Evolutionary conservation across 64 coral and sea anemone genomes (phyloP).

Genomic region (Montipora efflorescens): DNA sequence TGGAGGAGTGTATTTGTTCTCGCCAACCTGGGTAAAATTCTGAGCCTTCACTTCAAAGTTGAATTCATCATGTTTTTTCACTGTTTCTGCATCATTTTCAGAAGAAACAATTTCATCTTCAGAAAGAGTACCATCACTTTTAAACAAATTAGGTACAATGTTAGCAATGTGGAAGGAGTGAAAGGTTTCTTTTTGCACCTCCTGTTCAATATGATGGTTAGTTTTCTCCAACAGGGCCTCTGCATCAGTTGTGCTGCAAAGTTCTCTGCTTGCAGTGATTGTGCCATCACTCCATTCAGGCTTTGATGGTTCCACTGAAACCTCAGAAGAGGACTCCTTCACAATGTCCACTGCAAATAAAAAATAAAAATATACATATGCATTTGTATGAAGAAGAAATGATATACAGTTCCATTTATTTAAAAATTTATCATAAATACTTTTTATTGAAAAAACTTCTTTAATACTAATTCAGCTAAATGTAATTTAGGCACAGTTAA

Average conservation of each 20-base stretch:
- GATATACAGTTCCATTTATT: too few relatives aligned
- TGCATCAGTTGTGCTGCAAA: background rate
- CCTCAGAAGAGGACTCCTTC: background rate
- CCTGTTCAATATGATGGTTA: background rate
- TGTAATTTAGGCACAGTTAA: too few relatives aligned
- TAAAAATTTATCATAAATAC: too few relatives aligned
- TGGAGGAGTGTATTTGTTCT: background rate
- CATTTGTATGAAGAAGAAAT: background rate
- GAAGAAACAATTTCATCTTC: background rate
- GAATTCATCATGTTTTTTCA: background rate
- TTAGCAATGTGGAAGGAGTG: conserved; percentile 41
- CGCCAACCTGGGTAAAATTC: background rate
- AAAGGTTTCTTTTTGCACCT: background rate
- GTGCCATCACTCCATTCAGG: background rate
- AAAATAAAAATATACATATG: background rate
- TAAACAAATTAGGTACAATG: conserved; percentile 54
- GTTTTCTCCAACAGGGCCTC: background rate
- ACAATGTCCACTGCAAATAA: background rate
- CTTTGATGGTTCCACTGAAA: background rate
- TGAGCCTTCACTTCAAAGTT: background rate
- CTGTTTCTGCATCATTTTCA: background rate
- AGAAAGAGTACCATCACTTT: background rate
- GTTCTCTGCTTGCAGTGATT: background rate
- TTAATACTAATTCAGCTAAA: too few relatives aligned
- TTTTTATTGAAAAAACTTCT: too few relatives aligned